Conservation (phyloP, 2,113 vertebrate genomes). For the Junco hyemalis region DNA sequence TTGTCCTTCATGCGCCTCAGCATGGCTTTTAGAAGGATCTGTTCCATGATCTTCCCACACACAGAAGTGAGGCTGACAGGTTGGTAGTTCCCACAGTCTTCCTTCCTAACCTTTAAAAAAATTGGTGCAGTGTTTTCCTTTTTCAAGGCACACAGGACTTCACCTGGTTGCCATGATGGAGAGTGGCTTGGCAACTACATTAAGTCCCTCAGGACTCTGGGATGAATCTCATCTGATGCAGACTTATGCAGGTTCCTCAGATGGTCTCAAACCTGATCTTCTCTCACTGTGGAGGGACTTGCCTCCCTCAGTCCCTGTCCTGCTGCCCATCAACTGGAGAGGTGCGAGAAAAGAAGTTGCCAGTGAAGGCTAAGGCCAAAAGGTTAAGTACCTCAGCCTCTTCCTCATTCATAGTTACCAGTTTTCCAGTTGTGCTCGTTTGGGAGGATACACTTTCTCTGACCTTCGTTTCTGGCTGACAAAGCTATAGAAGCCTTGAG, state of each 20-base stretch:
- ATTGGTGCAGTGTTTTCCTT: neutral
- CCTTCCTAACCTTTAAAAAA: neutral
- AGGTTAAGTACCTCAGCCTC: neutral
- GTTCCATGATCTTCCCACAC: neutral
- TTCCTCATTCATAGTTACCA: neutral
- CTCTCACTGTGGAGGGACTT: neutral
- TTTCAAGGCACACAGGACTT: neutral
- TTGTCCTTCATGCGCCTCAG: neutral
- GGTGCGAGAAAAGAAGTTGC: neutral
- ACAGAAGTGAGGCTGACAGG: neutral
- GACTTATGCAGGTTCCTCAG: neutral
- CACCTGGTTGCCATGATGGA: neutral
- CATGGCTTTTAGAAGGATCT: neutral
- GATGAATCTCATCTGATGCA: neutral
- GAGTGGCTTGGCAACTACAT: neutral
- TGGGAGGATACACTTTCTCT: neutral
- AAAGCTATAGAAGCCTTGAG: neutral
- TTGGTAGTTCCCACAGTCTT: neutral
- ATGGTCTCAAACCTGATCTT: neutral
- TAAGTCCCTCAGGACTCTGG: neutral
- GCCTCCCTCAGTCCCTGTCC: neutral
- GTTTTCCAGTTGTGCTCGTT: neutral
- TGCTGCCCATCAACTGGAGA: neutral
- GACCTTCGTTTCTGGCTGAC: neutral
- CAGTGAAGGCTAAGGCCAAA: neutral